Conservation (phyloP, 2,113 vertebrate species). For the Microcebus tavaratra region DNA sequence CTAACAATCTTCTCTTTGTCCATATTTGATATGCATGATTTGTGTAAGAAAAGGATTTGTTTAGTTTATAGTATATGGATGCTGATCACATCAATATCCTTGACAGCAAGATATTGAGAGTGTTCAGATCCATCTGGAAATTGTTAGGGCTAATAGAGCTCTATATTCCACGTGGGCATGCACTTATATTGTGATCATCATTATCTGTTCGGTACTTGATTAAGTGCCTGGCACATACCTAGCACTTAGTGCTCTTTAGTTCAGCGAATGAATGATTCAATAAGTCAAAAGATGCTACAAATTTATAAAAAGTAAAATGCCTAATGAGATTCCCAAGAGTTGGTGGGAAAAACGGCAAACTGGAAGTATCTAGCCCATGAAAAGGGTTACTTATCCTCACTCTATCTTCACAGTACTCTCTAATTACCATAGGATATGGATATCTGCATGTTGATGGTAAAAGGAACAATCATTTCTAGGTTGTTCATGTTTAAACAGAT, state of each 20-base stretch:
- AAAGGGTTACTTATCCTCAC: neutral
- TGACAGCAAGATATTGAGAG: neutral
- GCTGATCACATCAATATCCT: neutral
- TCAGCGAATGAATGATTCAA: neutral
- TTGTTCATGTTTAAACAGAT: neutral
- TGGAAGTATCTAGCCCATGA: neutral
- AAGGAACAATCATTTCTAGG: neutral
- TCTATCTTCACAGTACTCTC: neutral
- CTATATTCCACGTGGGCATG: neutral
- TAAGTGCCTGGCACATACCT: neutral
- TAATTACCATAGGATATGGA: neutral
- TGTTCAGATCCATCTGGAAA: neutral
- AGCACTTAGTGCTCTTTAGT: neutral
- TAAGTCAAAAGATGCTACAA: neutral
- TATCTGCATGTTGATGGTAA: neutral
- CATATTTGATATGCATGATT: neutral
- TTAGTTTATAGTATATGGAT: neutral
- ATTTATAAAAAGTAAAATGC: neutral
- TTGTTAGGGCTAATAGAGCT: neutral
- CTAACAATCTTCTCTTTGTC: neutral
- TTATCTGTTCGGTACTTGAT: neutral
- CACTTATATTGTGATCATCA: neutral
- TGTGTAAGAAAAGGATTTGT: neutral
- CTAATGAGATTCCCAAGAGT: neutral
- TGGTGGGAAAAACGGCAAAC: neutral